Evolutionary conservation across 2,888 invertebrate species (phyloP), one percentile per base, ranked within the genome.

Genomic region (Daptonema setosum): DNA sequence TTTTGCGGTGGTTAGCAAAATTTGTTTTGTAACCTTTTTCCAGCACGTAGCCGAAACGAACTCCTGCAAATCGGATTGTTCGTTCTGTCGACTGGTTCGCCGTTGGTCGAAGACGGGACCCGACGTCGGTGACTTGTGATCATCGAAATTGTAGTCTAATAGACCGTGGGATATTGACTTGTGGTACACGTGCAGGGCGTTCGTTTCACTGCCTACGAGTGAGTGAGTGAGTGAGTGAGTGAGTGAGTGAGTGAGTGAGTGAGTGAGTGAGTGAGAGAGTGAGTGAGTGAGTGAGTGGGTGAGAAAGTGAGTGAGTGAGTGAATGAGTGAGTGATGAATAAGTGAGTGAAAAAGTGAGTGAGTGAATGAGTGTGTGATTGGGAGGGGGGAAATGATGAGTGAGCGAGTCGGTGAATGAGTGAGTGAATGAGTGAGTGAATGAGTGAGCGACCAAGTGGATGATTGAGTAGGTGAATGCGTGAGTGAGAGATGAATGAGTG

Each of bases 111-210:
- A n/a, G n/a, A n/a, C n/a, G n/a, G n/a, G n/a, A n/a, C n/a, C n/a
- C n/a, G n/a, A n/a, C n/a, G n/a, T n/a, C n/a, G n/a, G n/a, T n/a
- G n/a, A n/a, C n/a, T n/a, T n/a, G n/a, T n/a, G n/a, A n/a, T n/a
- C n/a, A n/a, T 87, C 87, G 74, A 90, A 90, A 68, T 85, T 81
- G 72, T 84, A 86, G 56, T 81, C 82, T 64, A 88, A 80, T 65
- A 90, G 73, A 63, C 85, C 87, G 67, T 85, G 83, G 29, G 85
- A 82, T 58, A 91, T 74, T 0, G 85, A 86, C 68, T 85, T 83
- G 73, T 87, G 88, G 75, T 90, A 91, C 54, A 91, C 79, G 70
- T 85, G 90, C 3, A 90, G 76, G 0, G 87, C 82, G 73, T 91
- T 91, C 70, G 88, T 88, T 74, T 91, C 90, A 2, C 87, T 88